These are phyloP conservation scores for Sciurus niger DNA, from an alignment of 2,113 vertebrate genomes.

Conservation along the genomic window DNA sequence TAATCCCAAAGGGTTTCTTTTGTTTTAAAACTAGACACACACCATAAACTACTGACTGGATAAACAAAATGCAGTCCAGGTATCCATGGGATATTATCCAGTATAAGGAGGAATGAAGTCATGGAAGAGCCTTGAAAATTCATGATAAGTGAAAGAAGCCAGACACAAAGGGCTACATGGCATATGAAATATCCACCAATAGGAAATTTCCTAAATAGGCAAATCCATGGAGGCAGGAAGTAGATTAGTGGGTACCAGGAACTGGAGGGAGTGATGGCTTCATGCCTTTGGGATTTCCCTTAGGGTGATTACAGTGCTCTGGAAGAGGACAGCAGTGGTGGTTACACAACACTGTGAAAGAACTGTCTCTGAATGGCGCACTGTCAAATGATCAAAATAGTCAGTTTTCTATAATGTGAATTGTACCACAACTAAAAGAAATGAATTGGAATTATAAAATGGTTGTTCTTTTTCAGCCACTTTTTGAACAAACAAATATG, in stretches of 20 bases:
- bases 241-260: background rate
- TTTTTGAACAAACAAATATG: slow-evolving; percentile 7
- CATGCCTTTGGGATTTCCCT: background rate
- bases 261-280: background rate
- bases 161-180: background rate
- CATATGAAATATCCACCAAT: background rate
- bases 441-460: background rate
- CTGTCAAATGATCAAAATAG: slow-evolving; percentile 8
- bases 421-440: background rate
- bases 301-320: background rate
- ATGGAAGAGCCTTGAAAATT: background rate
- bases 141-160: background rate
- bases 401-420: background rate
- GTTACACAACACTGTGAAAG: background rate
- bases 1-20: slow-evolving; percentile 25
- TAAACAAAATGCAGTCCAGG: background rate
- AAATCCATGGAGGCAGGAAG: slow-evolving; percentile 2
- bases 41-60: background rate
- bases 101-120: background rate
- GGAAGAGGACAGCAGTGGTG: background rate
- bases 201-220: background rate
- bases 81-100: background rate
- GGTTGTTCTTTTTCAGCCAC: background rate
- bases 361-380: background rate
- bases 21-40: background rate